Base-by-base conservation (phyloP, 2,888 invertebrate species). In the Gastracanthus pulcherrimus region DNA sequence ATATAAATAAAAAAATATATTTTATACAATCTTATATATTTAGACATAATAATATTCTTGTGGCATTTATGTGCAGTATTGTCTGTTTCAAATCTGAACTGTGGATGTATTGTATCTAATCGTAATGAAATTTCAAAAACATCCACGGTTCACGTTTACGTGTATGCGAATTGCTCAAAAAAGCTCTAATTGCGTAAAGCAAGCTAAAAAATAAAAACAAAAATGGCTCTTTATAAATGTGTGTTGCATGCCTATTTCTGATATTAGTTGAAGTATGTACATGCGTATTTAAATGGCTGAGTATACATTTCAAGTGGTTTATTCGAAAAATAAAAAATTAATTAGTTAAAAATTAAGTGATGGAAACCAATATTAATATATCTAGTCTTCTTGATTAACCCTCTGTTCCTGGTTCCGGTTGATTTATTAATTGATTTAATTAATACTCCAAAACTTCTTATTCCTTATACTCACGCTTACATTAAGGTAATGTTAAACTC, bases 201-300 rank as follows among this genome's bases (percentile, higher is more conserved):
- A 51, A 64, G 26, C 16, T 36, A 51, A 48, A 48, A 75, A 67
- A 38, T 55, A 67, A 67, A 16, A 36, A 19, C 19, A 62, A 55
- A 23, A 67, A 72, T 34, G 55, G 71, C 64, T 55, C 55, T 72
- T 72, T 38, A n/a, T 72, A 66, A 45, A 51, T 78, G 78, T 66
- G 67, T 79, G 66, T 74, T 74, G 66, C 72, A 79, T 79, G 79
- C 55, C 31, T 71, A 34, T 64, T 38, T 34, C 16, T 45, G 66
- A 26, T 74, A 11, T 29, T 67, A 19, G 34, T 58, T 23, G 23
- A 13, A 36, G 62, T 67, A 72, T 67, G 16, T 72, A 79, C 70
- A 58, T 67, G 66, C 58, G 36, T 77, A 77, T 51, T 36, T 11
- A 16, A 9, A 62, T n/a, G 45, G 45, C n/a, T 45, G n/a, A n/a